Evolutionary conservation across 2,797 vertebrate genomes (phyloP).

Genomic region (Melanotaenia trifasciata): DNA sequence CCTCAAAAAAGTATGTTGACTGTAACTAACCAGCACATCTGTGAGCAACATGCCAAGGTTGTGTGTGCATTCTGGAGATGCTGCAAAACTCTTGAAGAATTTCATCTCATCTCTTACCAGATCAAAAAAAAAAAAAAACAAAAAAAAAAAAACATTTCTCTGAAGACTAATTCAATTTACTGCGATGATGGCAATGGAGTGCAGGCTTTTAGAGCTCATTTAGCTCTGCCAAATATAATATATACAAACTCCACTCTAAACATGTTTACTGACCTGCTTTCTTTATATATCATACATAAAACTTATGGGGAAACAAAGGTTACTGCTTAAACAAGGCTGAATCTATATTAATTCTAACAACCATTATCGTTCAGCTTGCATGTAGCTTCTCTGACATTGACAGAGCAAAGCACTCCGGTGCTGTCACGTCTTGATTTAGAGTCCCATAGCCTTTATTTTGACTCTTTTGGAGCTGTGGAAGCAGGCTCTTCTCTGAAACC

Average conservation of each 20-base stretch:
- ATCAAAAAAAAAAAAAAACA: conserved; percentile 44
- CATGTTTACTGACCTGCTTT: conserved; percentile 68
- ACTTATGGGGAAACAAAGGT: conserved; percentile 34
- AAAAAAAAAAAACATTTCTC: conserved; percentile 58
- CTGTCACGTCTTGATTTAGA: conserved; percentile 63
- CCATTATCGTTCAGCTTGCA: conserved; percentile 50
- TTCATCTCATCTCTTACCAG: conserved; percentile 45
- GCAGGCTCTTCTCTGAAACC: conserved; percentile 55
- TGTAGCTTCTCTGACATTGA: conserved; percentile 54
- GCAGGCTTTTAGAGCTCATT: conserved; percentile 72
- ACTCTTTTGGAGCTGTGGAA: conserved; percentile 63
- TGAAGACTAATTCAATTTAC: conserved; percentile 64
- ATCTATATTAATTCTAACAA: conserved; percentile 52
- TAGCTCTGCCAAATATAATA: conserved; percentile 69
- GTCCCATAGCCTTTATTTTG: conserved; percentile 60
- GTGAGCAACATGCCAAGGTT: conserved; percentile 60
- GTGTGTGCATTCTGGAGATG: conserved; percentile 53
- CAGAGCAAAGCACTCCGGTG: conserved; percentile 41
- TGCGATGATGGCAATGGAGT: conserved; percentile 63
- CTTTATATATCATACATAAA: conserved; percentile 66
- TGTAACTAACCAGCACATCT: conserved; percentile 47
- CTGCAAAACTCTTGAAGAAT: conserved; percentile 59
- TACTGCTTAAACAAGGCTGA: conserved; percentile 48
- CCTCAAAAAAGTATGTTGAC: conserved; percentile 32
- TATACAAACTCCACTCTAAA: conserved; percentile 68